Percentiles rank a stretch among this genome's conserved stretches.
Evolutionary conservation across 23 tunicate species (phyloP).

Genomic region (Ascidia mentula): DNA sequence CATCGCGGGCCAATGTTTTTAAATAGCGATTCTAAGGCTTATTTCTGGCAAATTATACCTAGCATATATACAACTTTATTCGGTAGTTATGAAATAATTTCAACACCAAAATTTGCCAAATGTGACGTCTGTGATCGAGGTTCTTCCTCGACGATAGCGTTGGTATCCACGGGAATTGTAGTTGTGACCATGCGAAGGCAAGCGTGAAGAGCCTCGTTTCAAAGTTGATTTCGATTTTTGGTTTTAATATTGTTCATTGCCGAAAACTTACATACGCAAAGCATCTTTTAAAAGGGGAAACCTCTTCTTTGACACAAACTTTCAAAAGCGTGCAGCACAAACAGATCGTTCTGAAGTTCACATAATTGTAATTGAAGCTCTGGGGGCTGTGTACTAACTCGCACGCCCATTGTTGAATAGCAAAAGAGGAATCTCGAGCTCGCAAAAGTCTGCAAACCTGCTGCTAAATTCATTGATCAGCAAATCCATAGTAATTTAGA

Average conservation of each 20-base stretch:
- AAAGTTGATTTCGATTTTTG: background rate
- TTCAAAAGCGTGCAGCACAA: constrained; percentile 36
- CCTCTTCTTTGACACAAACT: constrained; percentile 21
- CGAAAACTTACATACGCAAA: background rate
- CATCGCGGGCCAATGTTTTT: no score
- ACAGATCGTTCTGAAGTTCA: no score
- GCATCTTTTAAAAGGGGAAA: constrained; percentile 18
- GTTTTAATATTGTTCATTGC: background rate
- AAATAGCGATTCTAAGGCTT: no score
- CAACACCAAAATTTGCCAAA: background rate
- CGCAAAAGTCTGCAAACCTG: constrained; percentile 21
- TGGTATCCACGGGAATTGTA: constrained; percentile 10
- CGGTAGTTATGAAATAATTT: no score
- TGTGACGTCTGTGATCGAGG: constrained; percentile 31
- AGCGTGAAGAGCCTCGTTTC: background rate
- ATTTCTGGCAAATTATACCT: no score
- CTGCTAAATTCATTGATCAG: constrained; percentile 30
- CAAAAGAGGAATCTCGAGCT: background rate
- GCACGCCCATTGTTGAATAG: constrained; percentile 22
- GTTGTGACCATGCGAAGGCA: constrained; percentile 24
- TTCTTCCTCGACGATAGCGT: constrained; percentile 8
- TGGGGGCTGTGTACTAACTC: constrained; percentile 9
- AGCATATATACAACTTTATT: no score
- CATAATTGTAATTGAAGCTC: no score
- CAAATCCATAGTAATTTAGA: constrained; percentile 22